Evolutionary conservation across 1,140 invertebrate genomes (phyloP).

Genomic region (Maniola jurtina): DNA sequence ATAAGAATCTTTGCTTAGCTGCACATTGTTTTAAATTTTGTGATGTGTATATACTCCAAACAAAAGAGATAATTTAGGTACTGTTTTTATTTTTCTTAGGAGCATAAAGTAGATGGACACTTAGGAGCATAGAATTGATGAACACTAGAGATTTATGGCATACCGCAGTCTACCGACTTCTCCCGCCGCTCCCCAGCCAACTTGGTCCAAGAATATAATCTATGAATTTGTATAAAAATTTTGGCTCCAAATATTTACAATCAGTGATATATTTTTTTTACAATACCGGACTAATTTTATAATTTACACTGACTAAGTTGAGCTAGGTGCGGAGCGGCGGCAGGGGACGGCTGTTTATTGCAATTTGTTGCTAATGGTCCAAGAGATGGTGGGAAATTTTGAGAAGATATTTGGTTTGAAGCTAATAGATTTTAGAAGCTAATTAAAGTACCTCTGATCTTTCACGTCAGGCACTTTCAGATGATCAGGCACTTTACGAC

Average conservation of each 20-base stretch:
- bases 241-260: conserved; percentile 76
- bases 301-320: conserved; percentile 63
- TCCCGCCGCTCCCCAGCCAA: conserved; percentile 45
- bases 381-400: background rate
- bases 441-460: too few species aligned
- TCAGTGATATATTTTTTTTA: conserved; percentile 68
- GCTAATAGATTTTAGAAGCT: too few species aligned
- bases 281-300: conserved; percentile 64
- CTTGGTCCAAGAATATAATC: conserved; percentile 65
- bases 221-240: conserved; percentile 75
- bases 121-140: too few species aligned
- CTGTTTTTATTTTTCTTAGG: too few species aligned
- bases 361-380: conserved; percentile 48
- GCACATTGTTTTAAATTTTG: background rate
- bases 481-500: too few species aligned
- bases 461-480: too few species aligned
- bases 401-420: too few species aligned
- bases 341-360: conserved; percentile 49
- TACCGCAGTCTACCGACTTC: conserved; percentile 25
- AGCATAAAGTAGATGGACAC: too few species aligned
- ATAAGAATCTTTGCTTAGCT: too few species aligned
- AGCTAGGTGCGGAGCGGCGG: conserved; percentile 39
- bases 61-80: too few species aligned
- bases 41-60: too few species aligned
- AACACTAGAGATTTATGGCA: background rate